A percentile compares a stretch with the other conserved stretches of the same genome.
These are phyloP conservation scores for Aphidius gifuensis DNA, from an alignment of 1,140 invertebrate genomes.

Conservation along the genomic window DNA sequence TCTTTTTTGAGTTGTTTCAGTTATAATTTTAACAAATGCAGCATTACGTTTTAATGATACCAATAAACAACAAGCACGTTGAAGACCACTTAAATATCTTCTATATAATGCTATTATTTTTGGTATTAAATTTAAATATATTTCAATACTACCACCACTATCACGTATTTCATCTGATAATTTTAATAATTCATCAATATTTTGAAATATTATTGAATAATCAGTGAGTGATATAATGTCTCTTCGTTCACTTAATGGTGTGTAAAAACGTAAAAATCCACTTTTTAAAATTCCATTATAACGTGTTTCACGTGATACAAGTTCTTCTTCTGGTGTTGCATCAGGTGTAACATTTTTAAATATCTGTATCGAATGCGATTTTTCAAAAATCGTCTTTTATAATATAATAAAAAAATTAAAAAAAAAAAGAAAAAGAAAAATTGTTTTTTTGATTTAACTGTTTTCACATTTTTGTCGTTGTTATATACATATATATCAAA, in stretches of 20 bases:
- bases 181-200: constrained; percentile 75
- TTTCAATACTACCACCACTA: constrained; percentile 69
- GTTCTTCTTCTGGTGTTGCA: constrained; percentile 59
- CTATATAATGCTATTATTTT: constrained; percentile 72
- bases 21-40: constrained; percentile 70
- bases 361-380: constrained; percentile 34
- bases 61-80: constrained; percentile 76
- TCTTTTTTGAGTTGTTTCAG: constrained; percentile 67
- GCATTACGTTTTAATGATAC: constrained; percentile 61
- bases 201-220: constrained; percentile 77
- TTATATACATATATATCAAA: constrained; percentile 14
- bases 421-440: background rate
- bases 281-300: constrained; percentile 72
- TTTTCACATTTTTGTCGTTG: constrained; percentile 22
- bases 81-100: constrained; percentile 76
- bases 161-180: constrained; percentile 78
- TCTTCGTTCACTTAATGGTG: constrained; percentile 66
- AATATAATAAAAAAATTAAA: constrained; percentile 25
- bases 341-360: constrained; percentile 54
- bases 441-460: constrained; percentile 27
- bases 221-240: constrained; percentile 72
- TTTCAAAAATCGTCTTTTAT: constrained; percentile 43
- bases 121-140: constrained; percentile 70
- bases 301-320: constrained; percentile 67
- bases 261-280: constrained; percentile 70